Conservation (phyloP, 2,113 vertebrate species). For the Argyrosomus japonicus region DNA sequence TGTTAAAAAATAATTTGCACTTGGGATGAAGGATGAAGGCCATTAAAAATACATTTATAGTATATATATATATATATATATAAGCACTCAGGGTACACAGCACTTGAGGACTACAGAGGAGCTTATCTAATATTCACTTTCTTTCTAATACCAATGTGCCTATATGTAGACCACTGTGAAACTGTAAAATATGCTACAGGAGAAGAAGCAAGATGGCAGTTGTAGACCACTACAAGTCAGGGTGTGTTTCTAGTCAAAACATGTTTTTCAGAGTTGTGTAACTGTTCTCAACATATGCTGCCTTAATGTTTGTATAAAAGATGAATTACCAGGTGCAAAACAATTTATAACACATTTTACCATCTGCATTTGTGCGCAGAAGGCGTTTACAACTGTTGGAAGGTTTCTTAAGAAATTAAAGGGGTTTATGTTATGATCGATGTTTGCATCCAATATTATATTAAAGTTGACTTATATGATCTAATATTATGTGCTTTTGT, state of each 20-base stretch:
- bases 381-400: conserved; percentile 35
- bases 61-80: background rate
- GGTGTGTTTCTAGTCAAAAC: background rate
- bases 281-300: conserved; percentile 19
- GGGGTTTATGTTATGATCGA: conserved; percentile 18
- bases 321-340: background rate
- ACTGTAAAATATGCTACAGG: background rate
- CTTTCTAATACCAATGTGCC: conserved; percentile 48
- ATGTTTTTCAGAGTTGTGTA: background rate
- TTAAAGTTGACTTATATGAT: conserved; percentile 48
- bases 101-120: background rate
- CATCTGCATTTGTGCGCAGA: conserved; percentile 2
- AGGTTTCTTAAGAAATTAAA: conserved; percentile 28
- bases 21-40: conserved; percentile 33
- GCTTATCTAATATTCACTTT: conserved; percentile 16
- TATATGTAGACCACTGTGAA: conserved; percentile 53
- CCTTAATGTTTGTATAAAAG: background rate
- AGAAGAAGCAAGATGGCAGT: conserved; percentile 12
- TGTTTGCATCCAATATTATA: conserved; percentile 44
- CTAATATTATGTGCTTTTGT: background rate
- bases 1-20: conserved; percentile 24
- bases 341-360: background rate
- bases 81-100: conserved; percentile 45
- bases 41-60: conserved; percentile 33
- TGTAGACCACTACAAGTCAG: conserved; percentile 46